Conservation (phyloP, 2,797 vertebrate species). For the Tadarida brasiliensis region DNA sequence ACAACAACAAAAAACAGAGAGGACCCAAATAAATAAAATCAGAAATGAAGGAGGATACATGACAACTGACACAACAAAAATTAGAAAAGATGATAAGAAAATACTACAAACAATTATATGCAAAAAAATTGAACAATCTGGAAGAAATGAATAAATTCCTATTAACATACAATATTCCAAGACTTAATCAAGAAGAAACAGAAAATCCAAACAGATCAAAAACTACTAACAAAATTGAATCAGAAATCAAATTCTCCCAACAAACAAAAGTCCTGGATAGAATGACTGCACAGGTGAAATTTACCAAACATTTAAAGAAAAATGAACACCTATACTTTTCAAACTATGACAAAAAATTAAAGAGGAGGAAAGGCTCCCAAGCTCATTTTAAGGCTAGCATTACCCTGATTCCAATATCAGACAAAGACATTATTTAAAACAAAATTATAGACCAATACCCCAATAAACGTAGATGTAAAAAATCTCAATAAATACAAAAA, state of each 20-base stretch:
- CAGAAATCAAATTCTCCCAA: background rate
- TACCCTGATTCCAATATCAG: background rate
- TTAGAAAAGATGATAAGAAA: background rate
- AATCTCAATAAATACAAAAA: background rate
- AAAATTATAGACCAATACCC: background rate
- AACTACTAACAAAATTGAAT: background rate
- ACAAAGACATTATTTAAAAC: background rate
- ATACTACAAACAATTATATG: background rate
- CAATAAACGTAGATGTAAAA: background rate
- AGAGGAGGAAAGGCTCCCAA: background rate
- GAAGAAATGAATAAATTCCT: background rate
- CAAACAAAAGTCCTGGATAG: background rate
- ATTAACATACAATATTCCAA: background rate
- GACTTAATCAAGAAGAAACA: background rate
- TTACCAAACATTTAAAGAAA: background rate
- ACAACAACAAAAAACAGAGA: background rate
- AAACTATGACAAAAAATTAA: background rate
- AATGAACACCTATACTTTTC: background rate
- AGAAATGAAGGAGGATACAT: background rate
- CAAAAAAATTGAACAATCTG: background rate
- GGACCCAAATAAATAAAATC: background rate
- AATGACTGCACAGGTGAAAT: background rate
- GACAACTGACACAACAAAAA: background rate
- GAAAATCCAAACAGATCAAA: background rate
- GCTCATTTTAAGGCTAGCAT: background rate